Base-by-base conservation (phyloP, 1,140 invertebrate species). In the Zaprionus camerounensis region DNA sequence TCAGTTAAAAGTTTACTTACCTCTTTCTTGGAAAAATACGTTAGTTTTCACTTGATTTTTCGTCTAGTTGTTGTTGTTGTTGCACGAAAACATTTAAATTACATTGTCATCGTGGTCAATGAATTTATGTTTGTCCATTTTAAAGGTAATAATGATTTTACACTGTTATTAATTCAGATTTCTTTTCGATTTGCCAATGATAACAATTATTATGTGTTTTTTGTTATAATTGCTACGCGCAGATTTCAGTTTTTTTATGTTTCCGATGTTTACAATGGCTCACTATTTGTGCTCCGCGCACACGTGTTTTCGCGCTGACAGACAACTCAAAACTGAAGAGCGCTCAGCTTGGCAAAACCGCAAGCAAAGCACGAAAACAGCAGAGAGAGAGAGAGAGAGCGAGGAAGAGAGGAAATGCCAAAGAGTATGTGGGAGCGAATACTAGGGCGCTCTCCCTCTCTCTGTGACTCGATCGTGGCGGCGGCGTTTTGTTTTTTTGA, bases 101-200 rank as follows among this genome's bases (percentile, higher is more conserved):
- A 67, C 62, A 75, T 75, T 71, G 73, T 71, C 68, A 31, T 51
- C 31, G 68, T 41, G 59, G 55, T 58, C 69, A 77, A 67, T 73
- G 15, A 63, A 68, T 73, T 77, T 77, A 67, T 77, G 64, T 68
- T 64, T 77, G 75, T 77, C 65, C 75, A 77, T 77, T 77, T 73
- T 77, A 58, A 73, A 44, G 59, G 71, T 68, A 59, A 53, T 36
- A 44, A 36, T 34, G 9, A 34, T 34, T 66, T 38, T 51, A 34
- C 61, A 55, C 51, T 20, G 12, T 36, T 57, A n/a, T 38, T 46
- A 22, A 51, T 17, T 31, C 6, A 12, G 38, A 24, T 61, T 51
- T 61, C 12, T 26, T 59, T 53, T 69, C 12, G 12, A 20, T 38
- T 61, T 24, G 41, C 41, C 41, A 20, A 46, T 31, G 31, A 24